phyloP scores from a whole-genome alignment of 2,113 vertebrate species.

The Piliocolobus tephrosceles region DNA sequence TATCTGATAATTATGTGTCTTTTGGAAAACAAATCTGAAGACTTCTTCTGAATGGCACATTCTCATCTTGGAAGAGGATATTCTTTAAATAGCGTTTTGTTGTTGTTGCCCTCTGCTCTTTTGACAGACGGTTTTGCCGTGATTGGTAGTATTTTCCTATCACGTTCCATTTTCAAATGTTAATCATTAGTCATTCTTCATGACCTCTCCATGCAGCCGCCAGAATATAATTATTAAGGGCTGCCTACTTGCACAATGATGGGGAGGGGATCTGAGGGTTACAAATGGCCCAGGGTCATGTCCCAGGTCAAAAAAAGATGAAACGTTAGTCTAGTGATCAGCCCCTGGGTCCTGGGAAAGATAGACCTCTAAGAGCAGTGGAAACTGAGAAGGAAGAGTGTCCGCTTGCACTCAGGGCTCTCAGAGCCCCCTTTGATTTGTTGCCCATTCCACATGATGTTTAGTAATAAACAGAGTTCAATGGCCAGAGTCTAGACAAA shows the following conservation, averaged over 20 bases:
- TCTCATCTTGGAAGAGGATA: conserved; percentile 25
- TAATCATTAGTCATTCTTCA: conserved; percentile 51
- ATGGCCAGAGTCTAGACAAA: conserved; percentile 68
- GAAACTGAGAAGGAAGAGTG: not conserved
- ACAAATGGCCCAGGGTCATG: conserved; percentile 45
- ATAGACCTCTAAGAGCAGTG: not conserved
- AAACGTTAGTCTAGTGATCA: conserved; percentile 57
- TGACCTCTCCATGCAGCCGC: not conserved
- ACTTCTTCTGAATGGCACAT: conserved; percentile 12
- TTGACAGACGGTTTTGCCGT: not conserved
- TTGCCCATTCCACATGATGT: conserved; percentile 46
- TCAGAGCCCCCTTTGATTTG: conserved; percentile 14
- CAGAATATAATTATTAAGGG: conserved; percentile 1
- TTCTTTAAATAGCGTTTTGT: not conserved
- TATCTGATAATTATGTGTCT: not conserved
- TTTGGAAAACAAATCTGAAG: conserved; percentile 13
- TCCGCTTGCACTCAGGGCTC: not conserved
- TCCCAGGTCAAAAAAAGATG: conserved; percentile 51
- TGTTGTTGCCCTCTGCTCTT: not conserved
- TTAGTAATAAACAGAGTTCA: conserved; percentile 65
- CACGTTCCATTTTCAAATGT: conserved; percentile 45
- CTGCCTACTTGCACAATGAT: not conserved
- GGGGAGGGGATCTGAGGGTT: not conserved
- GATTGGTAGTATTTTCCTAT: conserved; percentile 34
- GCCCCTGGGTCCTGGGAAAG: conserved; percentile 65